phyloP scores from a whole-genome alignment of 2,113 vertebrate genomes.

The Aix galericulata region DNA sequence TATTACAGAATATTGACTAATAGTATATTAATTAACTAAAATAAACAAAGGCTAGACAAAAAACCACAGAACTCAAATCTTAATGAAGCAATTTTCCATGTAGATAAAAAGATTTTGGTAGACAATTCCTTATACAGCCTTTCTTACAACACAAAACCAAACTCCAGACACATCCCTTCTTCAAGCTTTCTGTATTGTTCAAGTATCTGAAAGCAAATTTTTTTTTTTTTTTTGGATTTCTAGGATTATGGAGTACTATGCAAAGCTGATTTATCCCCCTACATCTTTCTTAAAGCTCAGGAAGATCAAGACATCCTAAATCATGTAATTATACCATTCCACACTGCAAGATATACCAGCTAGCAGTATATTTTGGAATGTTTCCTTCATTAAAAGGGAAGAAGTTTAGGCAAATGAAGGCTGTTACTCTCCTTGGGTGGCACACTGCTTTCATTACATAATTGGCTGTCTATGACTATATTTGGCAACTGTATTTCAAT shows the following conservation, averaged over 20 bases:
- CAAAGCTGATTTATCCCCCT: background rate
- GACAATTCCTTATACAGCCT: background rate
- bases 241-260: background rate
- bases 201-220: background rate
- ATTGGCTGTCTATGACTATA: conserved; percentile 61
- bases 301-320: background rate
- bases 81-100: background rate
- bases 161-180: background rate
- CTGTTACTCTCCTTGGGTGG: conserved; percentile 48
- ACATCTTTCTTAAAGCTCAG: background rate
- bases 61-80: background rate
- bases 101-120: background rate
- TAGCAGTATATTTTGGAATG: background rate
- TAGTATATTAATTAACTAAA: background rate
- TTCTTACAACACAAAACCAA: background rate
- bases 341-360: background rate
- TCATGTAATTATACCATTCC: background rate
- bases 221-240: background rate
- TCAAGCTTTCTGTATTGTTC: background rate
- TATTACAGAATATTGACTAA: background rate
- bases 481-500: conserved; percentile 60
- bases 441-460: conserved; percentile 51
- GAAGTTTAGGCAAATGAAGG: conserved; percentile 8
- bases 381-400: background rate
- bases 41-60: background rate